Base-by-base conservation (phyloP, 2,797 vertebrate species). In the Gallinago stenura region DNA sequence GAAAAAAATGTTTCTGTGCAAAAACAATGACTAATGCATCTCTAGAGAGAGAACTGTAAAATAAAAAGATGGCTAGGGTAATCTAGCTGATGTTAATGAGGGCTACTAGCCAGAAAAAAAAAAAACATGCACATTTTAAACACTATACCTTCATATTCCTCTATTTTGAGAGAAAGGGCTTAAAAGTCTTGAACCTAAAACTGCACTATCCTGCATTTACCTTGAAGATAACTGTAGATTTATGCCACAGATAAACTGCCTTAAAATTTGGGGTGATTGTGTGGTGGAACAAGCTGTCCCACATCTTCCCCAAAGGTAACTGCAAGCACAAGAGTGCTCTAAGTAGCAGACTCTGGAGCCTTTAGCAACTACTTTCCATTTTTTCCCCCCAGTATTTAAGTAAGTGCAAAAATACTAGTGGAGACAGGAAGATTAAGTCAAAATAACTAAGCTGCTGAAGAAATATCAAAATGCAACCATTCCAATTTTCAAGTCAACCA, bases 11-110 rank as follows among this genome's bases (percentile, higher is more conserved):
- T 61, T 79, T 51, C 80, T 62, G 66, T 70, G 73, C 51, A 88
- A 69, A 88, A 94, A 95, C 61, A 86, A 81, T 65, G 73, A 90
- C 80, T 81, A 86, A 89, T 39, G 37, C 45, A 91, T 48, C 37
- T 82, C 90, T 89, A 62, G 72, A 88, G 62, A 17, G 10, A 90
- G 58, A 90, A 53, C 5, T 33, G 25, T 25, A 84, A 93, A 90
- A 79, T 53, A 77, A 80, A 87, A 82, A 90, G 51, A 30, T 46
- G 21, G n/a, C 33, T 78, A 39, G 33, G 57, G 24, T 81, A 82
- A 82, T 35, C 25, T 31, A 78, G 35, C 28, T 83, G n/a, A 73
- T 45, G n/a, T 53, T 90, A 90, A 60, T 28, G 20, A 72, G 51
- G 37, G 48, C 28, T 73, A 30, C 60, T 62, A 88, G 28, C 10